phyloP scores from a whole-genome alignment of 1,140 invertebrate genomes.

The Apis dorsata region DNA sequence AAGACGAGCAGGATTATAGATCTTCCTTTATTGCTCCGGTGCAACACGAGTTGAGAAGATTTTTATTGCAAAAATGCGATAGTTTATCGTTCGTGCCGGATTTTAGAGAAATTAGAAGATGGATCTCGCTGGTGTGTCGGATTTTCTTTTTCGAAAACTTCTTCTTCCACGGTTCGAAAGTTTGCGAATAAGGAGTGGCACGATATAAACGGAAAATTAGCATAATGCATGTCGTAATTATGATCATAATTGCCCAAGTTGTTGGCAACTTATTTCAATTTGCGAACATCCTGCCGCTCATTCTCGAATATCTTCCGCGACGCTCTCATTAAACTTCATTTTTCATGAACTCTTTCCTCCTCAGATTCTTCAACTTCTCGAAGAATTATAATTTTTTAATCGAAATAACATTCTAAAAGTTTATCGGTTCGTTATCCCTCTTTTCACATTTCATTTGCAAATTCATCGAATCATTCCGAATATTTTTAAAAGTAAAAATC shows the following conservation, averaged over 20 bases:
- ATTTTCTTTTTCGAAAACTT: slow-evolving; percentile 1
- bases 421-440: too few species aligned
- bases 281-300: slow-evolving; percentile 48
- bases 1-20: not conserved
- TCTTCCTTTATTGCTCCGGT: not conserved
- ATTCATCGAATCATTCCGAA: too few species aligned
- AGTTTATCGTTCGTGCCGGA: not conserved
- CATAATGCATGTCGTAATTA: slow-evolving; percentile 79
- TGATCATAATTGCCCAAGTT: slow-evolving; percentile 77
- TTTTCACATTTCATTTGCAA: too few species aligned
- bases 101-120: not conserved
- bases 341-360: not conserved
- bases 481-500: too few species aligned
- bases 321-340: not conserved
- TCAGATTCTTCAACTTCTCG: not conserved
- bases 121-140: slow-evolving; percentile 10
- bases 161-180: slow-evolving; percentile 59
- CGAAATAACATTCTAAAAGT: too few species aligned
- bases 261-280: slow-evolving; percentile 77
- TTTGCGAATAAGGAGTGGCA: slow-evolving; percentile 71
- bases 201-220: slow-evolving; percentile 75
- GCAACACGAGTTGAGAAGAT: not conserved
- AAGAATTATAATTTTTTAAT: not conserved
- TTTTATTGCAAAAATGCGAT: not conserved
- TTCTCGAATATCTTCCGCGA: slow-evolving; percentile 43